Evolutionary conservation across 2,888 invertebrate genomes (phyloP), one percentile per base, ranked within the genome.

Genomic region (Dryocosmus kuriphilus): DNA sequence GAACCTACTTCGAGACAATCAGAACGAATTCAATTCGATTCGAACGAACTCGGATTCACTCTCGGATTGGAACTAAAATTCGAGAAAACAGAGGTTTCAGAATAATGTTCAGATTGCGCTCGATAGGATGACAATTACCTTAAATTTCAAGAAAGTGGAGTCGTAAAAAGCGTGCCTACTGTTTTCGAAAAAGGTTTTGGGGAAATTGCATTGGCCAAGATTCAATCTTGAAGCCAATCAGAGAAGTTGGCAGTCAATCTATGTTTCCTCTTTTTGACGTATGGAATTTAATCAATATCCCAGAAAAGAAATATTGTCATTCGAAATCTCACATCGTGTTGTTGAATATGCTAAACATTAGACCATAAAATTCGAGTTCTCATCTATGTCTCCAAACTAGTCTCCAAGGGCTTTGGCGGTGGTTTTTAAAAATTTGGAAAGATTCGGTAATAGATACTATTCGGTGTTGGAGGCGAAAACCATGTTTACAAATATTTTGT

Each of bases 401-500:
- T 57, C 24, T 57, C n/a, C n/a, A 24, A 74, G 6, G 35, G 14
- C 38, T 16, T 1, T 14, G 38, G 14, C 5, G 41, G 24, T 24
- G 22, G 22, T 24, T 11, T 16, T 16, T n/a, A n/a, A n/a, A n/a
- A 38, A 57, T 57, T 22, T 57, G 4, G 57, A n/a, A n/a, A 51
- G 51, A 8, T n/a, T 8, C 22, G 30, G 32, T 32, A 22, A 2
- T 35, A 22, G 22, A 9, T 16, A 16, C n/a, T n/a, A 38, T 22
- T 22, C 8, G 24, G 1, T 9, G 22, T 16, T 41, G 35, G 24
- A 8, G 76, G 55, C n/a, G 32, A 82, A 74, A 3, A 83, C 78
- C 41, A 83, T 80, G 71, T 89, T 89, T n/a, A n/a, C n/a, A n/a
- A 75, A 89, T 86, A 74, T 89, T 89, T 7, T 85, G 77, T 0